These are phyloP conservation scores for Ranitomeya variabilis DNA, from an alignment of 2,113 vertebrate genomes.

Conservation along the genomic window DNA sequence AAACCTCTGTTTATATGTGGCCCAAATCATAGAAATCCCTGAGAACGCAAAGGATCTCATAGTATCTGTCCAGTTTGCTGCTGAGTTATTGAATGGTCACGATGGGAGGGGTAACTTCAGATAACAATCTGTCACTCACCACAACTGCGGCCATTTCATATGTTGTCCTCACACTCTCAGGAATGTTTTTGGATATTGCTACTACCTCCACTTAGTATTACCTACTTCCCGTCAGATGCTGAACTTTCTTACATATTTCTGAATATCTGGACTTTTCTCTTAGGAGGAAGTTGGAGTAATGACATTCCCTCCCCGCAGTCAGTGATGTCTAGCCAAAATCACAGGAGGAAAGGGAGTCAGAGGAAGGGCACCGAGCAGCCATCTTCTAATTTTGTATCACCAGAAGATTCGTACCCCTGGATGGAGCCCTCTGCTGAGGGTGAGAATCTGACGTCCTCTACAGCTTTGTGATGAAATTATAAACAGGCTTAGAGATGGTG, in stretches of 20 bases:
- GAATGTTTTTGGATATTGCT: too few species aligned
- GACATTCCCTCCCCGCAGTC: background rate
- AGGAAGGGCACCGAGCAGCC: background rate
- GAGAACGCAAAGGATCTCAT: too few species aligned
- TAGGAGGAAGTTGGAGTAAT: background rate
- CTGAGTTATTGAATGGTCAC: too few species aligned
- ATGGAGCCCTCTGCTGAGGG: background rate
- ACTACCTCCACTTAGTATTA: background rate
- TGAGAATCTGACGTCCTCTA: background rate
- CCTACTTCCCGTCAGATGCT: background rate
- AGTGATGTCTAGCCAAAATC: background rate
- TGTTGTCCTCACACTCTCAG: too few species aligned
- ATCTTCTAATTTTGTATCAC: background rate
- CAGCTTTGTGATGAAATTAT: too few species aligned
- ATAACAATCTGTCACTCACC: too few species aligned
- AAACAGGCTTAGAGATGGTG: too few species aligned
- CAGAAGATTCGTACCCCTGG: background rate
- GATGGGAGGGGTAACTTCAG: too few species aligned
- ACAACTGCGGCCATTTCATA: too few species aligned
- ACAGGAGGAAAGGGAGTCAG: background rate
- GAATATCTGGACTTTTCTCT: background rate
- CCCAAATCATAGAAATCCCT: too few species aligned
- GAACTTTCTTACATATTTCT: background rate
- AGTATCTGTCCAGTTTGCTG: too few species aligned
- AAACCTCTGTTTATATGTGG: too few species aligned